Base-by-base conservation (phyloP, 2,888 invertebrate genomes). In the Trichacis sp. region DNA sequence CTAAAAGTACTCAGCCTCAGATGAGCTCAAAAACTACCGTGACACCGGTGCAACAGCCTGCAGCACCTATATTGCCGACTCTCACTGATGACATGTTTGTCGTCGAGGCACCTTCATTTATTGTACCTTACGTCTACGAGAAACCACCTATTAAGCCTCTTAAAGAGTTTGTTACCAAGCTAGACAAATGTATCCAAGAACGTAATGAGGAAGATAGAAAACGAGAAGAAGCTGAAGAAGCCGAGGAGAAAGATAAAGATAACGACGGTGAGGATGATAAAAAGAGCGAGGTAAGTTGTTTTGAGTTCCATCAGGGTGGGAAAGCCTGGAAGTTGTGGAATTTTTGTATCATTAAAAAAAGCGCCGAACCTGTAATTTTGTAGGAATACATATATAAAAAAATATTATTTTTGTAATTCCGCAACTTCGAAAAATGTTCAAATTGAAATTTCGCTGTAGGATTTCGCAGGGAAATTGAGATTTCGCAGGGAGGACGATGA, bases 41-140 rank as follows among this genome's bases (percentile, higher is more conserved):
- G 73, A 74, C 78, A 79, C 73, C 74, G 1, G 54, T 58, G 12
- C 49, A 53, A 38, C 59, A 63, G 6, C 75, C 73, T 40, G 88
- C 78, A 83, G 88, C 90, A 36, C 89, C 89, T 30, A 90, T 94
- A 68, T 83, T 96, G 73, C 94, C 94, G 0, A 93, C 93, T 5
- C 84, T 96, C 18, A 95, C 95, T 15, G 95, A 96, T 81, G 95
- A 96, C 75, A 95, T 95, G 92, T 95, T 92, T 82, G 95, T 96
- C 9, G 92, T 96, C 8, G 95, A 96, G 84, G 95, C 95, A 20
- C 95, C 96, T 4, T 95, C 95, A 17, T 95, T 96, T 80, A 95
- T 96, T 79, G 95, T 96, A 9, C 96, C 96, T 46, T 96, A 96
- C 82, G 94, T 96, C 17, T 95, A 95, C 84, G 95, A 96, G 82